Evolutionary conservation across 1,140 invertebrate species (phyloP), one percentile per base, ranked within the genome.

Genomic region (Neodiprion virginianus): DNA sequence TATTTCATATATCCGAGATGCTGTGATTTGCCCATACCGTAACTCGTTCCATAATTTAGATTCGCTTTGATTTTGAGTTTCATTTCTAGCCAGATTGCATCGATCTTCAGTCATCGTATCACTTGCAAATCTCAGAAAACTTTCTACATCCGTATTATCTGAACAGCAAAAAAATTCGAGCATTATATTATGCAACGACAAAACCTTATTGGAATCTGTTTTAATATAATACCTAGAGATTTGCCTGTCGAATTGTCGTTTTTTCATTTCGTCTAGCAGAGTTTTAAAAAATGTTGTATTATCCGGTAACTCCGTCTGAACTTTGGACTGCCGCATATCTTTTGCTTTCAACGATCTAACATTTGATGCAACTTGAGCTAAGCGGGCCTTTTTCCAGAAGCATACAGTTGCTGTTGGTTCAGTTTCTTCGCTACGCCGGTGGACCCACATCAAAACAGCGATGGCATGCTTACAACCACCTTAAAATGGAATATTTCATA

Each of bases 351-450:
- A 68, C 40, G 28, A 77, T 76, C 77, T 79, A 14, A 80, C 67
- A 67, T 61, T 76, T n/a, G 74, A 74, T 7, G 74, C 77, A 11
- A 77, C 75, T 70, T 73, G 65, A 23, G 76, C 66, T 23, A 80
- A 71, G 7, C 14, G n/a, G n/a, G 77, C 9, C 72, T 80, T 79
- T 68, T 80, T 77, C 79, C 76, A 87, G 50, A 88, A 88, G 47
- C 86, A 88, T 28, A 84, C 74, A 0, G 81, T 76, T 7, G 75
- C 67, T 8, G 85, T 88, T 11, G 80, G 82, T 8, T 86, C 81
- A 8, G 84, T 85, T 66, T 87, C 84, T 76, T 86, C 85, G 76
- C 81, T 88, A 11, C 84, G 49, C 11, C 21, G 14, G 50, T 74
- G 73, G 48, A 50, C 14, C 50, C 50, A 69, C 23, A 53, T n/a